Percentiles rank a stretch among this genome's conserved stretches.
phyloP scores from a whole-genome alignment of 2,113 vertebrate species.

The Echinops telfairi region DNA sequence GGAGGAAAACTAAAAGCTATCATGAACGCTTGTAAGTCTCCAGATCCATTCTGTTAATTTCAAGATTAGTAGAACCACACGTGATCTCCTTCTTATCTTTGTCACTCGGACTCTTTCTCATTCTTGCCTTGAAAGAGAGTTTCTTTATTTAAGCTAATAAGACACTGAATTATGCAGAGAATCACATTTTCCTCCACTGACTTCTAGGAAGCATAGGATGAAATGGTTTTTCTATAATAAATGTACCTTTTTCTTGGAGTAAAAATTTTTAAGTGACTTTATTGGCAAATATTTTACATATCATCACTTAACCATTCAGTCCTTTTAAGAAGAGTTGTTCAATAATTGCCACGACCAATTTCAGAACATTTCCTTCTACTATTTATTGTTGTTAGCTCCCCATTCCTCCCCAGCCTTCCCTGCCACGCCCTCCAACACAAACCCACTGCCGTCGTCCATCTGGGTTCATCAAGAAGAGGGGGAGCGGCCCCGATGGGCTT shows the following conservation, averaged over 20 bases:
- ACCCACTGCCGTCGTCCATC: too few relatives aligned
- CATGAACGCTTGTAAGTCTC: background rate
- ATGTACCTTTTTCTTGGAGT: background rate
- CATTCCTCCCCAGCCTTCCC: too few relatives aligned
- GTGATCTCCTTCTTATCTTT: background rate
- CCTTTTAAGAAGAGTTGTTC: too few relatives aligned
- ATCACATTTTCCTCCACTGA: background rate
- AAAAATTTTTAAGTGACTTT: too few relatives aligned
- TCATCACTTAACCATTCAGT: too few relatives aligned
- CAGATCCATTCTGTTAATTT: background rate
- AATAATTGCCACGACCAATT: too few relatives aligned
- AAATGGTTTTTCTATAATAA: conserved; percentile 15
- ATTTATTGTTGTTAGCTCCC: too few relatives aligned
- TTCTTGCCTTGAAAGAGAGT: background rate
- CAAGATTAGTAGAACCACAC: background rate
- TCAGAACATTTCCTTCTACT: background rate
- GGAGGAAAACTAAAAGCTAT: background rate
- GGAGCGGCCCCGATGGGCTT: too few relatives aligned
- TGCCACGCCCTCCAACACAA: too few relatives aligned
- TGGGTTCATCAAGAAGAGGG: too few relatives aligned
- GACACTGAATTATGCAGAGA: background rate
- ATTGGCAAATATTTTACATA: too few relatives aligned
- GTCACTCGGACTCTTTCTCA: background rate
- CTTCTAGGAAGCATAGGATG: conserved; percentile 36
- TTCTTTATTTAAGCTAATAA: conserved; percentile 1